These are phyloP conservation scores for Centropyge bicolor DNA, from an alignment of 2,797 vertebrate genomes.

Conservation along the genomic window DNA sequence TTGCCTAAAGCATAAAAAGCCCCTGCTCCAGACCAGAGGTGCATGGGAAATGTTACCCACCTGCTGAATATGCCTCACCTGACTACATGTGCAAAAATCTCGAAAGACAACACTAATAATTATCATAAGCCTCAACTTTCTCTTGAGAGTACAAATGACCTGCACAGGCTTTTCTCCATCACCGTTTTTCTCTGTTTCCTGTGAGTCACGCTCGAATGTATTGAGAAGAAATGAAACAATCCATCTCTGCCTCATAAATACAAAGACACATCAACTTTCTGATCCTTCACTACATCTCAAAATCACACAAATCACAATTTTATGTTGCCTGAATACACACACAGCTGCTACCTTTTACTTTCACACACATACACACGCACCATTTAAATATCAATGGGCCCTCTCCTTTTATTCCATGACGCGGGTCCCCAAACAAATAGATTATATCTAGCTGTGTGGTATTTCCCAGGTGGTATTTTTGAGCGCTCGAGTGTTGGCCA, in stretches of 20 bases:
- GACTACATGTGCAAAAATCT: neutral
- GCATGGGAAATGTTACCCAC: neutral
- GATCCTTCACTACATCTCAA: slow-evolving; percentile 50
- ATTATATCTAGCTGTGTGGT: slow-evolving; percentile 68
- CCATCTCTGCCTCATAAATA: slow-evolving; percentile 56
- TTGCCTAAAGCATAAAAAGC: neutral
- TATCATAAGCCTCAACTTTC: neutral
- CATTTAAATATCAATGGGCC: slow-evolving; percentile 68
- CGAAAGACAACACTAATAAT: slow-evolving; percentile 1
- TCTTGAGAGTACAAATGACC: slow-evolving; percentile 8
- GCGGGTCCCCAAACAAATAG: slow-evolving; percentile 61
- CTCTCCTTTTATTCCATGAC: slow-evolving; percentile 46
- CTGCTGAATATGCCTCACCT: slow-evolving; percentile 17
- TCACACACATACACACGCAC: slow-evolving; percentile 12
- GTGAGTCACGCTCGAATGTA: slow-evolving; percentile 13
- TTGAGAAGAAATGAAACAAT: slow-evolving; percentile 49
- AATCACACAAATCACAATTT: slow-evolving; percentile 44
- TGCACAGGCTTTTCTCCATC: neutral
- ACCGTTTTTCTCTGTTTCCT: neutral
- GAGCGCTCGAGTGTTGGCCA: slow-evolving; percentile 50
- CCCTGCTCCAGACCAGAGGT: neutral
- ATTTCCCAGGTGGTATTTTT: slow-evolving; percentile 68
- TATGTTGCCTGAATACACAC: slow-evolving; percentile 32
- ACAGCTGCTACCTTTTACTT: slow-evolving; percentile 50
- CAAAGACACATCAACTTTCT: slow-evolving; percentile 44